Conservation (phyloP, 2,888 invertebrate species). For the Horisme vitalbata region DNA sequence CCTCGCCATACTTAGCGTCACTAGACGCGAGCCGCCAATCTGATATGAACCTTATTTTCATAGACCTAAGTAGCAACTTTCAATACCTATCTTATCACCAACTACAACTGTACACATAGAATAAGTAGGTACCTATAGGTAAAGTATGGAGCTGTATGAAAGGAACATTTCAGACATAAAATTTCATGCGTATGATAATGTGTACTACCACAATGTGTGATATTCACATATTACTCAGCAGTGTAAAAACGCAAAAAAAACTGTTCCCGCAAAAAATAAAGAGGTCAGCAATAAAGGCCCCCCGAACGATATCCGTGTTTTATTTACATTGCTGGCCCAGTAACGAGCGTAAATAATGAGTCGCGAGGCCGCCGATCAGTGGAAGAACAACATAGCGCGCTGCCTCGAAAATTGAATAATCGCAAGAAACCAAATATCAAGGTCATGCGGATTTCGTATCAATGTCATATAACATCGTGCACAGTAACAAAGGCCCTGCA, state of each 20-base stretch:
- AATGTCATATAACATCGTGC: slow-evolving; percentile 81
- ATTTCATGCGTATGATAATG: not conserved
- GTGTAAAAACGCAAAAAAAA: slow-evolving; percentile 34
- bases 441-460: slow-evolving; percentile 82
- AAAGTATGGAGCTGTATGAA: slow-evolving; percentile 42
- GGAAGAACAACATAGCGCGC: slow-evolving; percentile 68
- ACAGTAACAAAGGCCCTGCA: slow-evolving; percentile 83
- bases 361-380: slow-evolving; percentile 66
- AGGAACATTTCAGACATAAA: slow-evolving; percentile 26
- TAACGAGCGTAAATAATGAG: slow-evolving; percentile 61
- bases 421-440: slow-evolving; percentile 80
- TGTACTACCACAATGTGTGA: not conserved
- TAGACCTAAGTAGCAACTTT: slow-evolving; percentile 49
- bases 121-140: slow-evolving; percentile 45
- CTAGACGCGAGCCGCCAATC: slow-evolving; percentile 36
- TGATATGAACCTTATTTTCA: slow-evolving; percentile 52
- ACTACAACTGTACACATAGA: slow-evolving; percentile 63
- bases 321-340: slow-evolving; percentile 77
- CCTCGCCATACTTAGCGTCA: slow-evolving; percentile 52
- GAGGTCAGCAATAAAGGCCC: slow-evolving; percentile 72
- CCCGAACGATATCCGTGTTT: slow-evolving; percentile 60
- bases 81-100: slow-evolving; percentile 43
- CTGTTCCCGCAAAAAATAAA: slow-evolving; percentile 48
- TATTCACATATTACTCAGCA: not conserved
- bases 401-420: slow-evolving; percentile 71